phyloP scores from a whole-genome alignment of 2,113 vertebrate genomes.

The Pteronura brasiliensis region DNA sequence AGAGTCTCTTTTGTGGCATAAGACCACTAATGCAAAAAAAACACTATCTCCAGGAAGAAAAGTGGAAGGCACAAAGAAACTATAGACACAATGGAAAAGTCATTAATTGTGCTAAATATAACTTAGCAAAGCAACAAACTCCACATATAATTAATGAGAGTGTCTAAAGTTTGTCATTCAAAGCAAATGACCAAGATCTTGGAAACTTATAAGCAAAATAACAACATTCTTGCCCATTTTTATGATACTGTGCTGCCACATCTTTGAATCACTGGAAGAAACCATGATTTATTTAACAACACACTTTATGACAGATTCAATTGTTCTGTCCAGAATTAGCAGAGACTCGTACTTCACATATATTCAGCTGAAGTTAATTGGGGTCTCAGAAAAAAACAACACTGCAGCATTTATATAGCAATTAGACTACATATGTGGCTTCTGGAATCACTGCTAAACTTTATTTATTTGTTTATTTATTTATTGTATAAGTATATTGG shows the following conservation, averaged over 20 bases:
- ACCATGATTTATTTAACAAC: conserved; percentile 19
- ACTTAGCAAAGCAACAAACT: conserved; percentile 35
- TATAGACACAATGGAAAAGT: not conserved
- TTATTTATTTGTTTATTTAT: not conserved
- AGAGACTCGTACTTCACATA: not conserved
- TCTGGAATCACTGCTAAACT: not conserved
- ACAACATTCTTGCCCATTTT: not conserved
- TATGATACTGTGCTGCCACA: not conserved
- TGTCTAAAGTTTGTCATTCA: not conserved
- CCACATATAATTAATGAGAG: not conserved
- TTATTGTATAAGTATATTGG: not conserved
- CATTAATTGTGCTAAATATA: not conserved
- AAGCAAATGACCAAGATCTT: conserved; percentile 16
- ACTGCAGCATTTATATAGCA: not conserved
- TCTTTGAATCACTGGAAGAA: not conserved
- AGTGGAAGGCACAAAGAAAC: not conserved
- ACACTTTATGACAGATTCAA: not conserved
- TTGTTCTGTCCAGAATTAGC: conserved; percentile 21
- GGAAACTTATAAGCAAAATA: not conserved
- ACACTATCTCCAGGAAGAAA: not conserved
- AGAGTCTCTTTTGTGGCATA: not conserved
- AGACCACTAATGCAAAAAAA: not conserved
- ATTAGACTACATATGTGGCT: not conserved
- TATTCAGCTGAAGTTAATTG: conserved; percentile 16
- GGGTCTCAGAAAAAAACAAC: not conserved